phyloP scores from a whole-genome alignment of 2,797 vertebrate genomes.

The Odontamblyopus rebecca region DNA sequence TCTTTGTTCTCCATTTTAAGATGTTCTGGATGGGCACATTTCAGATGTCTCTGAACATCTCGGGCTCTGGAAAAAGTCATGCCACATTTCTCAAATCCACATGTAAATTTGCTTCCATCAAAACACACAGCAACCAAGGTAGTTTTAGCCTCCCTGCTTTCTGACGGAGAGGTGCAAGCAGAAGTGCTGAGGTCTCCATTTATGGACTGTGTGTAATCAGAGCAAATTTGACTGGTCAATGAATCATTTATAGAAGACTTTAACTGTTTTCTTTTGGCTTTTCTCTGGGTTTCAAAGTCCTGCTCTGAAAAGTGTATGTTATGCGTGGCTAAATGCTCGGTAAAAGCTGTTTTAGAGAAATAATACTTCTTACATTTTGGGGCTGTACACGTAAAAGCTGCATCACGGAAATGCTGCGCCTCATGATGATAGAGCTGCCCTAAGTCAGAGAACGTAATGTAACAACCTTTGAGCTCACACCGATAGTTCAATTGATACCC shows the following conservation, averaged over 20 bases:
- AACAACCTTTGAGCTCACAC: slow-evolving; percentile 93
- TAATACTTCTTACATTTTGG: slow-evolving; percentile 91
- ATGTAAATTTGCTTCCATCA: slow-evolving; percentile 88
- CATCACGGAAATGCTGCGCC: slow-evolving; percentile 96
- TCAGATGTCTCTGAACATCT: slow-evolving; percentile 88
- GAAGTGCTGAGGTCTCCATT: slow-evolving; percentile 47
- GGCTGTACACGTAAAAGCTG: slow-evolving; percentile 88
- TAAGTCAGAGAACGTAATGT: slow-evolving; percentile 90
- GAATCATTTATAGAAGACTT: slow-evolving; percentile 42
- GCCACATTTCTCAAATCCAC: slow-evolving; percentile 89
- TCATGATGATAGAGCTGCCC: slow-evolving; percentile 97
- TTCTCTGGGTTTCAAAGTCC: slow-evolving; percentile 79
- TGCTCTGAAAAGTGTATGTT: slow-evolving; percentile 79
- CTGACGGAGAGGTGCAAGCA: slow-evolving; percentile 41
- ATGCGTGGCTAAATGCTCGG: slow-evolving; percentile 88
- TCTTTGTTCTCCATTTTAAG: slow-evolving; percentile 83
- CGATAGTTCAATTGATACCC: slow-evolving; percentile 87
- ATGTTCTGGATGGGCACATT: slow-evolving; percentile 85
- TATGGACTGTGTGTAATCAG: slow-evolving; percentile 24
- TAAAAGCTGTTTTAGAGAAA: slow-evolving; percentile 91
- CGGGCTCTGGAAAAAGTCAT: slow-evolving; percentile 86
- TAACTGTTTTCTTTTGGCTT: slow-evolving; percentile 66
- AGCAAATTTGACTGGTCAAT: slow-evolving; percentile 16
- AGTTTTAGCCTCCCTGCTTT: slow-evolving; percentile 59
- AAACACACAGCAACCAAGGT: slow-evolving; percentile 86